Percentiles rank a stretch among this genome's conserved stretches.
phyloP scores from a whole-genome alignment of 1,140 invertebrate species.

The Phortica variegata region DNA sequence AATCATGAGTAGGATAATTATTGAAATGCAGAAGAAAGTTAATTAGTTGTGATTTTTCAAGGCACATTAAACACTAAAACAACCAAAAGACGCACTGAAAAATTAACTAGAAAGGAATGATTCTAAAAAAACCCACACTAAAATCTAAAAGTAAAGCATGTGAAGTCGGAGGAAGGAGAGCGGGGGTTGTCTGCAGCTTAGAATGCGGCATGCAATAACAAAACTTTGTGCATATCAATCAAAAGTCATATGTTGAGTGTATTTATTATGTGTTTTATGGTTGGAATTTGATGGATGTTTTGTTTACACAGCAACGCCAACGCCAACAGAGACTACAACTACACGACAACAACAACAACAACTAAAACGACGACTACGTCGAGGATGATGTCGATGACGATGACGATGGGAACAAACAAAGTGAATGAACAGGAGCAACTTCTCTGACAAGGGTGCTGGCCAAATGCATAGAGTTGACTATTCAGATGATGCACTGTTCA shows the following conservation, averaged over 20 bases:
- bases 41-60: slow-evolving; percentile 55
- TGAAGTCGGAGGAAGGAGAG: not conserved
- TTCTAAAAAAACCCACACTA: too few species aligned
- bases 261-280: slow-evolving; percentile 22
- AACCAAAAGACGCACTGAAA: slow-evolving; percentile 8
- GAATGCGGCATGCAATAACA: too few species aligned
- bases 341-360: slow-evolving; percentile 3
- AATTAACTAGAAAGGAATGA: too few species aligned
- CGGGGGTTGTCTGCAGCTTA: too few species aligned
- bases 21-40: too few species aligned
- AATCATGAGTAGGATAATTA: too few species aligned
- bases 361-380: too few species aligned
- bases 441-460: slow-evolving; percentile 24
- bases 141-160: slow-evolving; percentile 30
- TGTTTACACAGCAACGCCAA: slow-evolving; percentile 30
- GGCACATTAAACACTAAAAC: slow-evolving; percentile 47
- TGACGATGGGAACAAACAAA: too few species aligned
- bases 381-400: too few species aligned
- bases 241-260: slow-evolving; percentile 43
- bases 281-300: slow-evolving; percentile 47
- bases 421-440: too few species aligned
- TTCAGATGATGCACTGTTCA: too few species aligned
- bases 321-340: not conserved
- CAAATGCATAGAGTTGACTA: too few species aligned
- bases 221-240: slow-evolving; percentile 19